Evolutionary conservation across 2,888 invertebrate genomes (phyloP).

Genomic region (Eupithecia centaureata): DNA sequence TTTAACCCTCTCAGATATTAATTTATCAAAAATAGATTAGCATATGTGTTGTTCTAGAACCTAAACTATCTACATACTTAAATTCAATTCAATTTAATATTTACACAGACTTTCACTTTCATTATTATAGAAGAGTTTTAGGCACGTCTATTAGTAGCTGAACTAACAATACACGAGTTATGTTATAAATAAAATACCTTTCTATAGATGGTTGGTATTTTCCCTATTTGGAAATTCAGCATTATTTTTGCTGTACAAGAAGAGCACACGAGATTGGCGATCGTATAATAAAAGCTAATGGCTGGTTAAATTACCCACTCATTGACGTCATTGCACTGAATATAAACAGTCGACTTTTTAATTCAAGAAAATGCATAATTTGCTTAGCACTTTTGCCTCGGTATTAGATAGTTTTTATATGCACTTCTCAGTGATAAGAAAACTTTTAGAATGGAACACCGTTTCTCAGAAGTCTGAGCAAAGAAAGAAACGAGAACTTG

Average conservation of each 20-base stretch:
- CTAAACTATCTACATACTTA: too few species aligned
- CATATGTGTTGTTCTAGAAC: too few species aligned
- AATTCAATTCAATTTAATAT: too few species aligned
- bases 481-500: constrained; percentile 36
- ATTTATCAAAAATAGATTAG: too few species aligned
- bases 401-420: constrained; percentile 29
- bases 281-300: constrained; percentile 20
- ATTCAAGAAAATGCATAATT: constrained; percentile 19
- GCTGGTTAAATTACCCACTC: constrained; percentile 19
- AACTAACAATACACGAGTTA: not conserved
- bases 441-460: constrained; percentile 31
- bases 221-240: not conserved
- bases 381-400: constrained; percentile 25
- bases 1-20: too few species aligned
- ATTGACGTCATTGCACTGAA: constrained; percentile 15
- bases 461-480: constrained; percentile 30
- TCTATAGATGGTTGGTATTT: not conserved
- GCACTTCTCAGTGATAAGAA: constrained; percentile 33
- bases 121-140: too few species aligned
- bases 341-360: constrained; percentile 14
- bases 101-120: too few species aligned
- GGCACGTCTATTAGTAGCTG: not conserved
- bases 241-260: constrained; percentile 17
- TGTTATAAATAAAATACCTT: not conserved
- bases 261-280: constrained; percentile 18